These are phyloP conservation scores for Microvelia longipes DNA, from an alignment of 1,140 invertebrate genomes.

Conservation along the genomic window DNA sequence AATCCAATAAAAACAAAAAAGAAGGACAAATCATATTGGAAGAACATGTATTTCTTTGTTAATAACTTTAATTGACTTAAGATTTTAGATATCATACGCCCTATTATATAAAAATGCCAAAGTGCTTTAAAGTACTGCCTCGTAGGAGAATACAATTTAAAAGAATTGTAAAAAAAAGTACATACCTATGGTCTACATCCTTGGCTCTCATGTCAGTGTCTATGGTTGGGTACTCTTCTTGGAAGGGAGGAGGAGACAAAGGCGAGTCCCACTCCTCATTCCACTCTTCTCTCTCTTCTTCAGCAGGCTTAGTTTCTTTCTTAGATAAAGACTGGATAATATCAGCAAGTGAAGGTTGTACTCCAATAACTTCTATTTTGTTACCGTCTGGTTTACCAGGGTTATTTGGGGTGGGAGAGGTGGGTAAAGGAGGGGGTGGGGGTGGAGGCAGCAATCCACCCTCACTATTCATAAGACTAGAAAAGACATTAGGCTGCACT, in stretches of 20 bases:
- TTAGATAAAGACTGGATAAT: not conserved
- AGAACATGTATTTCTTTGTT: too few relatives aligned
- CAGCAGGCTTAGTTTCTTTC: not conserved
- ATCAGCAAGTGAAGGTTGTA: not conserved
- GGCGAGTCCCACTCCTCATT: conserved; percentile 27
- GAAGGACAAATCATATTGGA: too few relatives aligned
- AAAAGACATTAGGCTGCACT: not conserved
- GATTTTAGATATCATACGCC: too few relatives aligned
- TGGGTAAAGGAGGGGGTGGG: conserved; percentile 3
- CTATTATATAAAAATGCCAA: too few relatives aligned
- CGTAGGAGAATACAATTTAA: not conserved
- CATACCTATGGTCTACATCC: conserved; percentile 50
- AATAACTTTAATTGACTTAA: too few relatives aligned
- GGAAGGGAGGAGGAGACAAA: conserved; percentile 43
- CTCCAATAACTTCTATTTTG: not conserved
- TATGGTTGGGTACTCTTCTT: not conserved
- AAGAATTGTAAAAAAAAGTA: not conserved
- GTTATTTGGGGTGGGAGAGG: not conserved
- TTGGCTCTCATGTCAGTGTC: conserved; percentile 18
- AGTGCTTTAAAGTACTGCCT: too few relatives aligned
- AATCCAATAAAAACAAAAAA: too few relatives aligned
- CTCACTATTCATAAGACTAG: not conserved
- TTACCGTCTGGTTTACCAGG: not conserved
- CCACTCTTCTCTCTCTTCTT: not conserved
- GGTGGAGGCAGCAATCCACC: not conserved